Base-by-base conservation (phyloP, 2,113 vertebrate genomes). In the Rhabdornis inornatus region DNA sequence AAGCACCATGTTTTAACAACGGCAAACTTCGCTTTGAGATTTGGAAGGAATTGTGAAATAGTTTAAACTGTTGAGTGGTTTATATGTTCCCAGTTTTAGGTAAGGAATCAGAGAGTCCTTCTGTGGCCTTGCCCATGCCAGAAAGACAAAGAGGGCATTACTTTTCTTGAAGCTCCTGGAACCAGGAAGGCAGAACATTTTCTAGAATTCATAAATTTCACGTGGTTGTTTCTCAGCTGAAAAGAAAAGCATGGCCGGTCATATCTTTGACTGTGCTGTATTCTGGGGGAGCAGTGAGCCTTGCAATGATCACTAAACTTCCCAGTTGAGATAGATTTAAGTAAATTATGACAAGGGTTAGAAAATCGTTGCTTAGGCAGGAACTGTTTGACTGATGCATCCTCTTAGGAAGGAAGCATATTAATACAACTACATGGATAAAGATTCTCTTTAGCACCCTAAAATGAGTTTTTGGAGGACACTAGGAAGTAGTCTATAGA, bases 221-320 rank as follows among this genome's bases (percentile, higher is more conserved):
- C 1, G 1, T 17, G 20, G 2, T 11, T 87, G 18, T n/a, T 90
- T 70, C 28, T 79, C 10, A 66, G 13, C 9, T 57, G 42, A 61
- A 64, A 31, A 40, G 19, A 56, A 49, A 74, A 63, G 1, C 3
- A 1, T 49, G 31, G 3, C 14, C 11, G 1, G 0, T 16, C 8
- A 13, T 18, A 10, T 72, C 31, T 90, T 37, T 65, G 20, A n/a
- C 42, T 74, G 27, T 27, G 8, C 24, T 60, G 13, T 42, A 22
- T 75, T 83, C 25, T n/a, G 7, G 6, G 8, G 13, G 3, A 15
- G 25, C 6, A 35, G 57, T 2, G 6, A 52, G 11, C 17, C 22
- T 18, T 66, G 9, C 12, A 56, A 9, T 60, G 49, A 53, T 55
- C 6, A 8, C 31, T 10, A 81, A 33, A 13, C 9, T 68, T 31